Evolutionary conservation across 2,113 vertebrate genomes (phyloP).

Genomic region (Dissostichus mawsoni): DNA sequence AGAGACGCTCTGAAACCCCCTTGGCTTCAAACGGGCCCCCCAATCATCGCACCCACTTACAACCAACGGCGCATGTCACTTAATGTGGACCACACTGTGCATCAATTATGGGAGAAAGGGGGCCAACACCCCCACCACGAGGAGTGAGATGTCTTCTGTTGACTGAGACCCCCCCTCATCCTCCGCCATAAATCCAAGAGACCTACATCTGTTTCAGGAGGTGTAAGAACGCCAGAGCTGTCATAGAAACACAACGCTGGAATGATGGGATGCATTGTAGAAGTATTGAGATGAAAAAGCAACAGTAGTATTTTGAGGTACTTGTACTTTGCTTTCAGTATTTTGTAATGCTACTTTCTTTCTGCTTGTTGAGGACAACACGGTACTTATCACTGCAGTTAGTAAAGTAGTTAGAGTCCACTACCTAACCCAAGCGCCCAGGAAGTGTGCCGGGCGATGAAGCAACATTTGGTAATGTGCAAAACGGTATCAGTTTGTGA

Average conservation of each 20-base stretch:
- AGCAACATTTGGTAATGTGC: too few species aligned
- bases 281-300: too few species aligned
- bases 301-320: too few species aligned
- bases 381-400: too few species aligned
- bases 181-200: not conserved
- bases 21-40: constrained; percentile 76
- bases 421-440: too few species aligned
- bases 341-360: too few species aligned
- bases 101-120: constrained; percentile 76
- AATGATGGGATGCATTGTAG: too few species aligned
- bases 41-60: constrained; percentile 78
- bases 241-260: constrained; percentile 42
- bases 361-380: too few species aligned
- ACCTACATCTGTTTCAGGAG: constrained; percentile 65
- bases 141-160: constrained; percentile 76
- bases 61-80: constrained; percentile 82
- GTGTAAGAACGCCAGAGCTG: constrained; percentile 67
- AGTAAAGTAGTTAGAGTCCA: too few species aligned
- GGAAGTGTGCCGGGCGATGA: too few species aligned
- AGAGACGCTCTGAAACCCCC: constrained; percentile 77
- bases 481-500: too few species aligned
- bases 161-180: constrained; percentile 58
- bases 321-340: too few species aligned
- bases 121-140: constrained; percentile 59
- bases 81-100: constrained; percentile 81